Conservation (phyloP, 2,113 vertebrate species). For the Odobenus rosmarus region DNA sequence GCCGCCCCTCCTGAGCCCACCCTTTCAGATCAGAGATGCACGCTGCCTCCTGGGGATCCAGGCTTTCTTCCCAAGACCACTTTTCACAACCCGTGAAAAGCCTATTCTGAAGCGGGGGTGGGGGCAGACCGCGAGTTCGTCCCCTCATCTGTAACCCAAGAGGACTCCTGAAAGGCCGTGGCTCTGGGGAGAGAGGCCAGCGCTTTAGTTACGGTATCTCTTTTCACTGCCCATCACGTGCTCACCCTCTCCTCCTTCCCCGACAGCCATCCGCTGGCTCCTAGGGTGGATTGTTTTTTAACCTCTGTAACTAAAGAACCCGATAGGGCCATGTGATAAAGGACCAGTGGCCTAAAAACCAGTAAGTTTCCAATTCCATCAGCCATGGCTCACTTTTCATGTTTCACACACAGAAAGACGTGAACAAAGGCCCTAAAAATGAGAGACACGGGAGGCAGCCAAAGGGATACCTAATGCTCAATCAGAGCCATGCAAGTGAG, state of each 20-base stretch:
- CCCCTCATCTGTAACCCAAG: not conserved
- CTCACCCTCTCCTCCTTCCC: not conserved
- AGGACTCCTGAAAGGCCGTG: slow-evolving; percentile 59
- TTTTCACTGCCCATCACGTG: slow-evolving; percentile 54
- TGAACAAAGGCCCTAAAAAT: slow-evolving; percentile 85
- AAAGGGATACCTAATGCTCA: slow-evolving; percentile 81
- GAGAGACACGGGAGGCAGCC: slow-evolving; percentile 71
- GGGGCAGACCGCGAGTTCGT: too few relatives aligned
- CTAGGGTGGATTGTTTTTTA: not conserved
- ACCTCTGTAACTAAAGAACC: slow-evolving; percentile 75
- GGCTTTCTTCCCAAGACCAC: not conserved
- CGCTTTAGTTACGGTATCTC: slow-evolving; percentile 69
- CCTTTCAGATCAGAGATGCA: not conserved
- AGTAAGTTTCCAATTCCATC: slow-evolving; percentile 71
- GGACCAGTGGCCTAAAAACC: slow-evolving; percentile 72
- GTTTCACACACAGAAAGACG: slow-evolving; percentile 79
- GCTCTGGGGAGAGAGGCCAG: not conserved
- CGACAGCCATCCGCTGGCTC: not conserved
- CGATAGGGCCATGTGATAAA: slow-evolving; percentile 50
- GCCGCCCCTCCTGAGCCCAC: not conserved
- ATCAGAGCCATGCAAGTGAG: slow-evolving; percentile 73
- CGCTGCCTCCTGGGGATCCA: not conserved
- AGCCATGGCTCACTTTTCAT: slow-evolving; percentile 73
- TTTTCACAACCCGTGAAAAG: not conserved
- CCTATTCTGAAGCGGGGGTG: not conserved